Base-by-base conservation (phyloP, 1,140 invertebrate genomes). In the Drosophila funebris region DNA sequence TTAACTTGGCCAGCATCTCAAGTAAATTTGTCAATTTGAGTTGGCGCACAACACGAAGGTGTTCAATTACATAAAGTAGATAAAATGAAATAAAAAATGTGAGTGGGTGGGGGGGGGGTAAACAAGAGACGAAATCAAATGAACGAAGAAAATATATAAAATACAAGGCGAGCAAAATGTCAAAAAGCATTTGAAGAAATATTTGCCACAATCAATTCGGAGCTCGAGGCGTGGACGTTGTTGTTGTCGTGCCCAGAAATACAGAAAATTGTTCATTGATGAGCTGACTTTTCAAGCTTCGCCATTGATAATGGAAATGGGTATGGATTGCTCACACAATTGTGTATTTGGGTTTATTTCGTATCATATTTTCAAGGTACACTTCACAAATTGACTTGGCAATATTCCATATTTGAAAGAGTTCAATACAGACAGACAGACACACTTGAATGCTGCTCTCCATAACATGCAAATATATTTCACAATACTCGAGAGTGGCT, bases 1-100 rank as follows among this genome's bases (percentile, higher is more conserved):
- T 56, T 16, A 44, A 58, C 56, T 31, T 58, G 37, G 27, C 14
- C 43, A 61, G 27, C 61, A 57, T 11, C 44, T 18, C 16, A 50
- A 43, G 27, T 43, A 20, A 73, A 73, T 62, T 70, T 69, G 71
- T 73, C 71, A 62, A 62, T 73, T 73, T 57, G 27, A 73, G 71
- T 73, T 73, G 63, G 56, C 56, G 70, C 54, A 1, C 46, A 73
- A 56, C 64, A 68, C 43, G 56, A 69, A 73, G 71, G 71, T 73
- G 71, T 73, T 73, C 71, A 69, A 73, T 69, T 69, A 73, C 43
- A 73, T 41, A 72, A 58, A 72, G 53, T 33, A 57, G 54, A 43
- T n/a, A 58, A 31, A 24, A 50, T 37, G 1, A 22, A 22, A 37
- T 22, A 14, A 56, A 71, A 22, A 52, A 18, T 3, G n/a, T n/a